Conservation (phyloP, 2,113 vertebrate species). For the Antigone vipio region DNA sequence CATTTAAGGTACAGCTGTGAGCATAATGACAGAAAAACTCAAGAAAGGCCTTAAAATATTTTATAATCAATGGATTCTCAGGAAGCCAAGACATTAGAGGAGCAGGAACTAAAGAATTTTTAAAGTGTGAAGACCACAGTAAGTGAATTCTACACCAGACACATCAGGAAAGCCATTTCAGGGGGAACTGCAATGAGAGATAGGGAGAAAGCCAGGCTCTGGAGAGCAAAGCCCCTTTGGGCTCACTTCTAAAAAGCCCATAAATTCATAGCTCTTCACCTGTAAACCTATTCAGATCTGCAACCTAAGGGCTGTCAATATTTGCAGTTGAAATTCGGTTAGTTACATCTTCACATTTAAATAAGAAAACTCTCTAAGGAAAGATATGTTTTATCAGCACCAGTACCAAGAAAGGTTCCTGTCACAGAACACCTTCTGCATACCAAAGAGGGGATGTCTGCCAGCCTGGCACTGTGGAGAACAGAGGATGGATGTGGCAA, state of each 20-base stretch:
- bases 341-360: slow-evolving; percentile 22
- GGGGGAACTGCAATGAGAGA: not conserved
- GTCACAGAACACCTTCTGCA: not conserved
- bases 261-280: not conserved
- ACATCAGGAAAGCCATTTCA: slow-evolving; percentile 2
- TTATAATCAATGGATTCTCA: not conserved
- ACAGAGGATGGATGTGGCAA: not conserved
- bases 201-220: not conserved
- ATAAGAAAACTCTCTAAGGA: not conserved
- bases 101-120: not conserved
- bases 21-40: not conserved
- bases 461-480: not conserved
- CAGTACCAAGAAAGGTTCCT: not conserved
- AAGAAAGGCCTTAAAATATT: not conserved
- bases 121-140: slow-evolving; percentile 1
- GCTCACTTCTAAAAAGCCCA: slow-evolving; percentile 1
- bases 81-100: not conserved
- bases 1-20: not conserved
- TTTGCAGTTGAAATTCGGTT: slow-evolving; percentile 9
- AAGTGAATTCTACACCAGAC: not conserved
- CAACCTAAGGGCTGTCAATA: not conserved
- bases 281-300: not conserved
- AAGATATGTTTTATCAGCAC: not conserved
- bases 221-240: not conserved
- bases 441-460: not conserved